Conservation (phyloP, 2,888 invertebrate species). For the Plutella xylostella region DNA sequence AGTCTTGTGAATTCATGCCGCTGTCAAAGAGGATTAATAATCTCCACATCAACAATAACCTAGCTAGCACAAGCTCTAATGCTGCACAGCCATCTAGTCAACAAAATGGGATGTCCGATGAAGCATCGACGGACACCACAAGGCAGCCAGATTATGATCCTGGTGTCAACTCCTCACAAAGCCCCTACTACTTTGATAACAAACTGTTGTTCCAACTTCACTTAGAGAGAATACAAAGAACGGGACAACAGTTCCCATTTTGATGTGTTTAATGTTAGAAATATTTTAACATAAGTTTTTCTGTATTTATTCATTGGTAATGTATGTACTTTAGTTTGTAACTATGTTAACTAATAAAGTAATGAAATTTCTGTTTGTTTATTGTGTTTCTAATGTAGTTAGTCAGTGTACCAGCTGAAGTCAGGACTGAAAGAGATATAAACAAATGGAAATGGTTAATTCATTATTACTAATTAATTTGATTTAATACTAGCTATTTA, state of each 20-base stretch:
- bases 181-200: slow-evolving; percentile 90
- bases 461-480: too few species aligned
- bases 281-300: slow-evolving; percentile 30
- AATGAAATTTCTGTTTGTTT: not conserved
- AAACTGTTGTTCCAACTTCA: slow-evolving; percentile 88
- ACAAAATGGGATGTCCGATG: slow-evolving; percentile 39
- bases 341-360: not conserved
- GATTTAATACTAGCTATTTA: too few species aligned
- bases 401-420: too few species aligned
- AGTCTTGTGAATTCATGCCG: slow-evolving; percentile 85
- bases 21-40: slow-evolving; percentile 92
- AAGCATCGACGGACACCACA: slow-evolving; percentile 40
- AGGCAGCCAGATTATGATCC: slow-evolving; percentile 75
- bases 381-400: not conserved
- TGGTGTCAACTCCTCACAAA: slow-evolving; percentile 79
- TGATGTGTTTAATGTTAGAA: slow-evolving; percentile 26
- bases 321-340: not conserved
- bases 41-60: slow-evolving; percentile 79
- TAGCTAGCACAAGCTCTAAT: slow-evolving; percentile 30
- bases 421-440: too few species aligned
- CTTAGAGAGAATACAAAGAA: slow-evolving; percentile 81
- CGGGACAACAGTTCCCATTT: slow-evolving; percentile 61
- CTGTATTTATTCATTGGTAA: slow-evolving; percentile 25
- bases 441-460: too few species aligned
- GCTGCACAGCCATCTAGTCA: slow-evolving; percentile 42